These are phyloP conservation scores for Cairina moschata DNA, from an alignment of 2,113 vertebrate species.

Conservation along the genomic window DNA sequence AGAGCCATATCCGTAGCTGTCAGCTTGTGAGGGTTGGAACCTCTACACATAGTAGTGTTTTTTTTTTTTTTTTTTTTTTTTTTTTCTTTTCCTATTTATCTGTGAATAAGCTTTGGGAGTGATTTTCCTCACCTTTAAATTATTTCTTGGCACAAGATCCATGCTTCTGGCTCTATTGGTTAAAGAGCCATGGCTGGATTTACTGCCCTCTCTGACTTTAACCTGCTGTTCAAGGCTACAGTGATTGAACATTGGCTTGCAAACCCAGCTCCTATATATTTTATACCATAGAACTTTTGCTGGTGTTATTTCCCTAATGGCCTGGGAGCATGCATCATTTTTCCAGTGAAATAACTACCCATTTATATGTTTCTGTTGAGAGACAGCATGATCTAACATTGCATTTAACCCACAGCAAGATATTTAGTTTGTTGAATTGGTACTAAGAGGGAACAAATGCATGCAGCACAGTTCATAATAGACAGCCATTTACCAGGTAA, in stretches of 20 bases:
- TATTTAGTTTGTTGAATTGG: slow-evolving; percentile 24
- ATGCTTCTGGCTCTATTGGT: slow-evolving; percentile 29
- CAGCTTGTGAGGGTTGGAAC: not conserved
- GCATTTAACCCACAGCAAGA: slow-evolving; percentile 54
- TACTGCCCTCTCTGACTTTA: slow-evolving; percentile 59
- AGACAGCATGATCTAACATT: slow-evolving; percentile 39
- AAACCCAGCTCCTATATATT: slow-evolving; percentile 55
- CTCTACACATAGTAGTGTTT: not conserved
- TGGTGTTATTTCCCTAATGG: slow-evolving; percentile 61
- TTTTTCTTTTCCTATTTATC: not conserved
- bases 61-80: not conserved
- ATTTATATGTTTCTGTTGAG: slow-evolving; percentile 58
- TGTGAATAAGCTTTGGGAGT: slow-evolving; percentile 40
- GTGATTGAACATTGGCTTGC: slow-evolving; percentile 65
- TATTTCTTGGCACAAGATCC: slow-evolving; percentile 50
- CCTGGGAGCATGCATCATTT: slow-evolving; percentile 26
- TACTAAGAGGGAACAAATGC: not conserved
- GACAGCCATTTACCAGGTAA: slow-evolving; percentile 13
- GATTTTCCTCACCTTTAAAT: slow-evolving; percentile 22
- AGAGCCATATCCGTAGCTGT: not conserved
- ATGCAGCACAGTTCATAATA: not conserved
- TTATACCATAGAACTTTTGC: slow-evolving; percentile 43
- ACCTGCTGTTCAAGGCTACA: slow-evolving; percentile 67
- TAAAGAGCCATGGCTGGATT: slow-evolving; percentile 60
- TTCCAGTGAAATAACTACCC: slow-evolving; percentile 46